These are phyloP conservation scores for Drosophila littoralis DNA, from an alignment of 1,140 invertebrate genomes.

Conservation along the genomic window DNA sequence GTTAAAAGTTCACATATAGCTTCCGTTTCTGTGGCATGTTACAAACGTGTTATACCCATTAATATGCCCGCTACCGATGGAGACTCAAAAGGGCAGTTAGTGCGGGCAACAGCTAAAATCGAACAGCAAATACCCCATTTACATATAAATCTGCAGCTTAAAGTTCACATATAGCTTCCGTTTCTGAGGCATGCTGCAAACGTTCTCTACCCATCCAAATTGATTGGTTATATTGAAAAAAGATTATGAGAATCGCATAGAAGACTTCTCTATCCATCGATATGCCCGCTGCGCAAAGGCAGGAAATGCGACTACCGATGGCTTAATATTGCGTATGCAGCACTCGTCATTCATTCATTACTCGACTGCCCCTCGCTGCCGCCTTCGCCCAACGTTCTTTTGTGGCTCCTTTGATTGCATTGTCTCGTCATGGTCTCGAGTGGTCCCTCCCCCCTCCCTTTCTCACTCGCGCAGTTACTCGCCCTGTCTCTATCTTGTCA, in stretches of 20 bases:
- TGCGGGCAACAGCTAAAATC: too few relatives aligned
- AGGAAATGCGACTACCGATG: slow-evolving; percentile 47
- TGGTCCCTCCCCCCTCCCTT: slow-evolving; percentile 43
- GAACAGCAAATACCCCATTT: too few relatives aligned
- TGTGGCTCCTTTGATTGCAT: slow-evolving; percentile 79
- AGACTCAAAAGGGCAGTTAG: too few relatives aligned
- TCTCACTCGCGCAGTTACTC: slow-evolving; percentile 29
- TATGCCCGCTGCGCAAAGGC: slow-evolving; percentile 1
- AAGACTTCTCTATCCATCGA: too few relatives aligned
- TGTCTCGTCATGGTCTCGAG: slow-evolving; percentile 82
- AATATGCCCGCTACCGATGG: slow-evolving; percentile 42
- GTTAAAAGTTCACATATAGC: too few relatives aligned
- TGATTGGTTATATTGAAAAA: too few relatives aligned
- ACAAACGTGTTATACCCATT: background rate
- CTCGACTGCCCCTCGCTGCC: slow-evolving; percentile 19
- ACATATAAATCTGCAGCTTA: too few relatives aligned
- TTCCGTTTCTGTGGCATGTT: too few relatives aligned
- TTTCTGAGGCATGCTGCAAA: too few relatives aligned
- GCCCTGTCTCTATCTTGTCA: slow-evolving; percentile 44
- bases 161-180: too few relatives aligned
- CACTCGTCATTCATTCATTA: slow-evolving; percentile 72
- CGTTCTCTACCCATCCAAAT: too few relatives aligned
- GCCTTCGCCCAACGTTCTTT: background rate
- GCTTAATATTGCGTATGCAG: slow-evolving; percentile 76
- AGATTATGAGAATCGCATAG: slow-evolving; percentile 20